Evolutionary conservation across 1,140 invertebrate species (phyloP), one percentile per base, ranked within the genome.

Genomic region (Bombus polaris): DNA sequence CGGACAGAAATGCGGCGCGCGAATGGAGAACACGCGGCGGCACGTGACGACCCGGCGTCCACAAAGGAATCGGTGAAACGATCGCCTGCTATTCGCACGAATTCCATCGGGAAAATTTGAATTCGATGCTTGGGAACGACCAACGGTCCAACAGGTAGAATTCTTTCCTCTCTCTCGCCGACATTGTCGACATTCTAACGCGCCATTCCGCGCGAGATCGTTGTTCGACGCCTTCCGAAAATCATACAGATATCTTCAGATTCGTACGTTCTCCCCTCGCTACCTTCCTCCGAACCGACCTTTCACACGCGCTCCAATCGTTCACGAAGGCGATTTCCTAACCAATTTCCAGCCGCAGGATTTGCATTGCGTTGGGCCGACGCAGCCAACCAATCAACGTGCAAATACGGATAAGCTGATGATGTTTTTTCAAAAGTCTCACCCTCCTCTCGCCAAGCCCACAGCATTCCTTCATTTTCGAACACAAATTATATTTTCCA

Each of bases 381-480:
- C n/a, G 18, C 35, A 39, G 44, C 78, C 59, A 68, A 84, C 83
- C 88, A 83, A 89, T 89, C 84, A 89, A 89, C 88, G 87, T 89
- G 88, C 87, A 89, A 89, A 89, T 89, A 81, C 70, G 75, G 87
- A 73, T 65, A 76, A 66, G 79, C 79, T 68, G 70, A 9, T n/a
- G 75, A 57, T 76, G 78, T 74, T 86, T 73, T 44, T 59, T 28
- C 35, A 8, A 53, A 53, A 53, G 47, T 53, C 0, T 1, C 47
- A 53, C 5, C 47, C 47, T 6, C 18, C 47, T 53, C 47, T 53
- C 47, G 47, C 5, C 47, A 53, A 53, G 18, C 47, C 0, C 47
- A 53, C 47, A 2, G 18, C 47, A 18, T 6, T 22, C 47, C 47
- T 53, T 6, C 47, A 2, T 53, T 53, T 22, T 22, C 47, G 47